Evolutionary conservation across 1,140 invertebrate genomes (phyloP).

Genomic region (Musca vetustissima): DNA sequence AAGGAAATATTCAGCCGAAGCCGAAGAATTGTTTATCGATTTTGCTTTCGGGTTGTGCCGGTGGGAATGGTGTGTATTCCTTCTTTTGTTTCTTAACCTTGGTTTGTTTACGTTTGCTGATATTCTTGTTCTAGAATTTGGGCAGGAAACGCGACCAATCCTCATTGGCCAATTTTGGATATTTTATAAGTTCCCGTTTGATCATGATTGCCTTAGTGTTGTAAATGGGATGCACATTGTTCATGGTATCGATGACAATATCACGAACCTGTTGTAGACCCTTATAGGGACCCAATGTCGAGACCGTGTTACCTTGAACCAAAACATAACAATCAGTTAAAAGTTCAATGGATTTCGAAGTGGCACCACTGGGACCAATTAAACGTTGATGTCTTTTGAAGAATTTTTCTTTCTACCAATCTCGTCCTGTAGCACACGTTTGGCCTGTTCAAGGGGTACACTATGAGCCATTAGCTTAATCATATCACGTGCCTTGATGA

Average conservation of each 20-base stretch:
- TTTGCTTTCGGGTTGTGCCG: slow-evolving; percentile 88
- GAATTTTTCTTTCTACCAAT: slow-evolving; percentile 93
- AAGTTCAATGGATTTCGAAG: no score
- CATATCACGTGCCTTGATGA: slow-evolving; percentile 95
- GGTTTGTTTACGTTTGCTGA: slow-evolving; percentile 81
- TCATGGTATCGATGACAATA: slow-evolving; percentile 97
- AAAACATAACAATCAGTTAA: no score
- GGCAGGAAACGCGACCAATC: slow-evolving; percentile 98
- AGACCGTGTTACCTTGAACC: slow-evolving; percentile 96
- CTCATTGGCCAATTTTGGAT: no score
- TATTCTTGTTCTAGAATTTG: slow-evolving; percentile 92
- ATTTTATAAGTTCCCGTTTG: no score
- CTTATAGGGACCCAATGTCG: slow-evolving; percentile 92
- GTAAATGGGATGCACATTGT: slow-evolving; percentile 98
- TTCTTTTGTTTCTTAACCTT: slow-evolving; percentile 85
- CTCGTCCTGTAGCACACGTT: slow-evolving; percentile 84
- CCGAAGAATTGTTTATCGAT: slow-evolving; percentile 84
- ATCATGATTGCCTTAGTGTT: slow-evolving; percentile 81
- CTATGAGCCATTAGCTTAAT: slow-evolving; percentile 94
- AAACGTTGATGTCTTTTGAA: slow-evolving; percentile 92
- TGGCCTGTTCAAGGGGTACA: slow-evolving; percentile 95
- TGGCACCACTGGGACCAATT: slow-evolving; percentile 81
- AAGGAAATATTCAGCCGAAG: slow-evolving; percentile 96
- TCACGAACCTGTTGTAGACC: slow-evolving; percentile 89
- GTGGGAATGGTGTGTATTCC: slow-evolving; percentile 97